These are phyloP conservation scores for Phenacoccus solenopsis DNA, from an alignment of 1,140 invertebrate genomes.

Conservation along the genomic window DNA sequence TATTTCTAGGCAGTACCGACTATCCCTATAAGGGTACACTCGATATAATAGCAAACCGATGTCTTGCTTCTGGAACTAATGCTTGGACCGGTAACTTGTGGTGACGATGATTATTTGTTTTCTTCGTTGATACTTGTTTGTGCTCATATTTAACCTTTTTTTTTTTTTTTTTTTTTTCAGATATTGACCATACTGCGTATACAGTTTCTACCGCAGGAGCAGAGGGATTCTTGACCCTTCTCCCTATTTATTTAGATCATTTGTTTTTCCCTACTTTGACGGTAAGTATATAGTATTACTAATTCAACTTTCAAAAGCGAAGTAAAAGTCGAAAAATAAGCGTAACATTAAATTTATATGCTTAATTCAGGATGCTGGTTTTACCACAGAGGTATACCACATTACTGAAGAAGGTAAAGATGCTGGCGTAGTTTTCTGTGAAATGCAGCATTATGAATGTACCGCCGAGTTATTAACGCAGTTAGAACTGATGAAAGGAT, in stretches of 20 bases:
- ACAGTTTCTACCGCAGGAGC: conserved; percentile 75
- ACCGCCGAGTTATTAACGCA: conserved; percentile 51
- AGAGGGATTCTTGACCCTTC: conserved; percentile 71
- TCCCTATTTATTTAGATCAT: conserved; percentile 85
- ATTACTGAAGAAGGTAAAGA: conserved; percentile 75
- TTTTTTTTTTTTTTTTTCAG: conserved; percentile 33
- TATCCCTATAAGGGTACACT: conserved; percentile 84
- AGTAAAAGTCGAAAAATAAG: not conserved
- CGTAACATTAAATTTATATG: not conserved
- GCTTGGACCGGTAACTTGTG: conserved; percentile 50
- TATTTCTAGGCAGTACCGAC: conserved; percentile 79
- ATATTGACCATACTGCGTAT: conserved; percentile 78
- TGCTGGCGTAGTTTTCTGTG: conserved; percentile 84
- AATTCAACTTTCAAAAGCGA: too few relatives aligned
- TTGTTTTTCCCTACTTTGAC: conserved; percentile 71
- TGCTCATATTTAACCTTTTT: not conserved
- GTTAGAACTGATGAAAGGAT: conserved; percentile 45
- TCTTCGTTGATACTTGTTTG: too few relatives aligned
- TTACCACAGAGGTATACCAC: conserved; percentile 83
- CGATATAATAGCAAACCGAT: conserved; percentile 76
- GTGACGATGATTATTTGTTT: too few relatives aligned
- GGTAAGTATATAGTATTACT: conserved; percentile 33
- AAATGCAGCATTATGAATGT: conserved; percentile 81
- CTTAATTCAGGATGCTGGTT: conserved; percentile 52
- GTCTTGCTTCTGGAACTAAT: conserved; percentile 80